Base-by-base conservation (phyloP, 2,888 invertebrate species). In the Boloria selene region DNA sequence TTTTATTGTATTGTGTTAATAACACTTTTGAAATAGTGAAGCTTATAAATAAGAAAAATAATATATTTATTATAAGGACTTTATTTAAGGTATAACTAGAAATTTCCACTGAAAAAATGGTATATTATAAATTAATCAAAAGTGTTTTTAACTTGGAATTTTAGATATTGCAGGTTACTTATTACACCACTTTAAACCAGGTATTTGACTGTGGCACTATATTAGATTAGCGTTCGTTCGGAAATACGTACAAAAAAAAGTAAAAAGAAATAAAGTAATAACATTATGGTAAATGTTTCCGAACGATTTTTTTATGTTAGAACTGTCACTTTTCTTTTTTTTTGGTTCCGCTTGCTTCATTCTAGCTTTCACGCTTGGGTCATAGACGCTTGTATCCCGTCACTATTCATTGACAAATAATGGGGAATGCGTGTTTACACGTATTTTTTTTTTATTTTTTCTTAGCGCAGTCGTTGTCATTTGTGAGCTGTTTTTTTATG, bases 301-400 rank as follows among this genome's bases (percentile, higher is more conserved):
- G 31, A 38, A 38, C 31, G 31, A 38, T 38, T 38, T 31, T 38
- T 38, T 38, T 38, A 38, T 22, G 13, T 47, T 47, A 47, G 47
- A 47, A 38, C 31, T 38, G 7, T 38, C 31, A 38, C 31, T 10
- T 10, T 47, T 13, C 47, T 70, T 67, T 73, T 77, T 55, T 70
- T 76, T 78, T 70, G 73, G 77, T 80, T 85, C 77, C 68, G 82
- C 82, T 84, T 85, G 86, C 84, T 85, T 85, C 85, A 77, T 82
- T 86, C 85, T 38, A 38, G 83, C 44, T 77, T 79, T 73, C 69
- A 80, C 77, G 85, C 85, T 85, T 75, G 79, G 79, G 77, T 79
- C 76, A 79, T 18, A 49, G 65, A 54, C 54, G 61, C 60, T 65
- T 52, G n/a, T 31, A 31, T 58, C 13, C 45, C 47, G 26, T 26